Conservation (phyloP, 2,797 vertebrate species). For the Etheostoma perlongum region DNA sequence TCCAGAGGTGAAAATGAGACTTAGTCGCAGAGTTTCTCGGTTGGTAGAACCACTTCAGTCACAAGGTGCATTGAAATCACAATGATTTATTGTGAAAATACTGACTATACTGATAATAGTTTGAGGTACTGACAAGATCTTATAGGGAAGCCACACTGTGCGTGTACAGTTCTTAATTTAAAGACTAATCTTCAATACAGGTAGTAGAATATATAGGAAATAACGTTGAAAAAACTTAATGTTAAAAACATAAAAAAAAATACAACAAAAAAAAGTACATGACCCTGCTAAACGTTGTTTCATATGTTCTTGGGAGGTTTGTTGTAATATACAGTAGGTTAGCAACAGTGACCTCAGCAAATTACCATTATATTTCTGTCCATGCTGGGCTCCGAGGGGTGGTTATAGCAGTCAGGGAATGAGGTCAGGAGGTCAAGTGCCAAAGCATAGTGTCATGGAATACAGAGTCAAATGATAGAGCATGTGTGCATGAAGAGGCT, state of each 20-base stretch:
- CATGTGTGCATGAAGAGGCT: conserved; percentile 71
- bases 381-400: conserved; percentile 55
- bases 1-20: conserved; percentile 61
- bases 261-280: neutral
- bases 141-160: neutral
- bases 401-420: conserved; percentile 70
- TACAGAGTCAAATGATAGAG: conserved; percentile 75
- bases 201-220: neutral
- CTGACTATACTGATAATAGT: neutral
- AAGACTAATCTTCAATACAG: neutral
- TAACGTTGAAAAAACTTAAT: neutral
- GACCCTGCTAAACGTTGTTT: conserved; percentile 29
- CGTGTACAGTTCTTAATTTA: neutral
- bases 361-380: conserved; percentile 72
- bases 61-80: neutral
- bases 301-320: conserved; percentile 51
- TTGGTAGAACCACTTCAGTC: neutral
- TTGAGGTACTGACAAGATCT: neutral
- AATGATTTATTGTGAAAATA: neutral
- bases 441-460: conserved; percentile 72
- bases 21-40: conserved; percentile 20
- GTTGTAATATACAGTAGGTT: conserved; percentile 42
- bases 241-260: neutral
- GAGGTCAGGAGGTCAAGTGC: conserved; percentile 78
- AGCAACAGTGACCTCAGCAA: conserved; percentile 61